phyloP scores from a whole-genome alignment of 2,113 vertebrate species.

The Phycodurus eques region DNA sequence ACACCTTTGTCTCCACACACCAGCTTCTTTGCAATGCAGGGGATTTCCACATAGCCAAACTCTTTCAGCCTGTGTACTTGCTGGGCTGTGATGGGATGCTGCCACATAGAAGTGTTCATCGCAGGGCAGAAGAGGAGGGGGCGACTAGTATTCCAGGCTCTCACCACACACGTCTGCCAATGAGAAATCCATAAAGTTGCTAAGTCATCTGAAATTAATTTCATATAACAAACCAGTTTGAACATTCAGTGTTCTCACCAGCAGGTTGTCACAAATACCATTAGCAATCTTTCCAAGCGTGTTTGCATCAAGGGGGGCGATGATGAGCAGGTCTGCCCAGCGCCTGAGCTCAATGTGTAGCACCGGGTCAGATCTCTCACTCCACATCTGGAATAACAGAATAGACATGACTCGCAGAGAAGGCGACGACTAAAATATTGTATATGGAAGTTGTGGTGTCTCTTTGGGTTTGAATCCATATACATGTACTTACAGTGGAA shows the following conservation, averaged over 20 bases:
- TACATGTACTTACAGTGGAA: no score
- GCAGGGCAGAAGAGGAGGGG: conserved; percentile 95
- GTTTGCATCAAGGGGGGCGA: conserved; percentile 95
- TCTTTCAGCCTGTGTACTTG: conserved; percentile 81
- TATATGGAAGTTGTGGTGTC: neutral
- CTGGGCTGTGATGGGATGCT: conserved; percentile 85
- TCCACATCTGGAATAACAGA: conserved; percentile 80
- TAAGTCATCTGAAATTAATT: neutral
- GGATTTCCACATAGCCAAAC: conserved; percentile 89
- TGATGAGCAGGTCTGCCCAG: conserved; percentile 90
- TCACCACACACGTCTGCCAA: conserved; percentile 85
- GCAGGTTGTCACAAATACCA: conserved; percentile 94
- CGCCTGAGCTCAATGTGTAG: conserved; percentile 91
- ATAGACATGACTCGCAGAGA: neutral
- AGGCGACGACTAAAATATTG: neutral
- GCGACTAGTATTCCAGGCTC: conserved; percentile 88
- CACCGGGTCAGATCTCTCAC: conserved; percentile 82
- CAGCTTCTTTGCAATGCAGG: conserved; percentile 88
- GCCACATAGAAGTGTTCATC: conserved; percentile 99
- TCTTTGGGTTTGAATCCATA: no score
- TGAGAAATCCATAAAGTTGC: conserved; percentile 1
- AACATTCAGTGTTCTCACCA: conserved; percentile 76
- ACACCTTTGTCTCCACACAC: conserved; percentile 91
- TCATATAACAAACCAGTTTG: neutral
- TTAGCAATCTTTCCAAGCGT: conserved; percentile 90